Evolutionary conservation across 2,113 vertebrate species (phyloP).

Genomic region (Procavia capensis): DNA sequence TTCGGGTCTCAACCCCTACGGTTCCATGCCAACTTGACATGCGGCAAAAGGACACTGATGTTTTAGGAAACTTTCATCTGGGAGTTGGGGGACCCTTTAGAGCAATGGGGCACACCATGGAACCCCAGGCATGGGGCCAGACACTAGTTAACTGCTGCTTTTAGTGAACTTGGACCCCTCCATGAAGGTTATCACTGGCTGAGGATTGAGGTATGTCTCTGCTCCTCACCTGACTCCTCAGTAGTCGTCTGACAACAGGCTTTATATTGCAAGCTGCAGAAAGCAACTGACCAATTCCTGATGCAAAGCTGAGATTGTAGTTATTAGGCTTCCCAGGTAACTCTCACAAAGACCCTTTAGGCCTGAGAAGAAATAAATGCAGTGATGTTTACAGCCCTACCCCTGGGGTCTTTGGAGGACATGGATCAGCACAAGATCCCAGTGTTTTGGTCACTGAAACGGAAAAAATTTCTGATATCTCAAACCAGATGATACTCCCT

Average conservation of each 20-base stretch:
- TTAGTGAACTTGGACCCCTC: not conserved
- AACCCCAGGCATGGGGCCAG: not conserved
- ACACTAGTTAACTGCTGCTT: not conserved
- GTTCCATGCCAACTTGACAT: not conserved
- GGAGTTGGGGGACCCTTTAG: not conserved
- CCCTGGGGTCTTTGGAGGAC: not conserved
- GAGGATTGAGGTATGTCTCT: not conserved
- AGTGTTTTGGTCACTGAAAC: not conserved
- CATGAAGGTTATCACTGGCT: not conserved
- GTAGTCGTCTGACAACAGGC: not conserved
- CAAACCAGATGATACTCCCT: not conserved
- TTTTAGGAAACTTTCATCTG: not conserved
- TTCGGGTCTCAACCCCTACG: not conserved
- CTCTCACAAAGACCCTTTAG: not conserved
- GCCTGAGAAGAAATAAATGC: not conserved
- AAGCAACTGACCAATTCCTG: not conserved
- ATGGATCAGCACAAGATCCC: not conserved
- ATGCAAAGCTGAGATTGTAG: not conserved
- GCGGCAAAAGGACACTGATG: not conserved
- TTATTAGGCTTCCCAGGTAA: not conserved
- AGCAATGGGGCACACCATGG: accelerated
- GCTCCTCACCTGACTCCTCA: not conserved
- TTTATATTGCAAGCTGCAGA: not conserved
- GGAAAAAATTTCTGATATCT: not conserved
- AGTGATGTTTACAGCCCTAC: not conserved